A percentile compares a stretch with the other conserved stretches of the same genome.
These are phyloP conservation scores for Eupithecia insigniata DNA, from an alignment of 2,888 invertebrate species.

Conservation along the genomic window DNA sequence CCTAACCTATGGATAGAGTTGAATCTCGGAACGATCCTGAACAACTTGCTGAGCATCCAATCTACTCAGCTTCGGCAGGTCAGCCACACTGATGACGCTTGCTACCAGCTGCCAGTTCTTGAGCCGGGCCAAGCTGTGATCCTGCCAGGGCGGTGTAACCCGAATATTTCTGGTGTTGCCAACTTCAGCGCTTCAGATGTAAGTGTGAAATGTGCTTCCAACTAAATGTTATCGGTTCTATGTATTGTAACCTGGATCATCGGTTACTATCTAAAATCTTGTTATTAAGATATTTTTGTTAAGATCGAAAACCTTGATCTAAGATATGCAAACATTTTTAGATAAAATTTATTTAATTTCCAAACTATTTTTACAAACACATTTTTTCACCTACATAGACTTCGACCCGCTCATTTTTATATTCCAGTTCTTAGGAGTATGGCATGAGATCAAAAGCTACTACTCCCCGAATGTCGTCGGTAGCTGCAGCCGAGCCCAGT, in stretches of 20 bases:
- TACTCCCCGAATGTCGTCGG: conserved; percentile 59
- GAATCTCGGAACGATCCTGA: conserved; percentile 52
- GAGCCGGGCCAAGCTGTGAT: conserved; percentile 59
- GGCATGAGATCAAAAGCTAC: conserved; percentile 71
- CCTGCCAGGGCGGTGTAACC: conserved; percentile 66
- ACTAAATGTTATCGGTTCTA: neutral
- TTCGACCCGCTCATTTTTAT: neutral
- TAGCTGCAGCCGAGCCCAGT: conserved; percentile 63
- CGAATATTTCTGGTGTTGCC: conserved; percentile 55
- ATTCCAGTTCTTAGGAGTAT: conserved; percentile 67
- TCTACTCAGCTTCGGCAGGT: conserved; percentile 47
- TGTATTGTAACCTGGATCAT: neutral
- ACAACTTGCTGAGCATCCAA: conserved; percentile 48
- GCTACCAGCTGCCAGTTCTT: conserved; percentile 62
- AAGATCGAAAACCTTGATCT: too few species aligned
- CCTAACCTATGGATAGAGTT: conserved; percentile 47
- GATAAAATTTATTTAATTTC: too few species aligned
- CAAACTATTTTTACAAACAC: too few species aligned
- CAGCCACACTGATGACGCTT: conserved; percentile 59
- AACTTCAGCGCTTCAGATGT: conserved; percentile 61
- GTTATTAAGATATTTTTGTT: neutral
- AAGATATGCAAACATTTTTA: too few species aligned
- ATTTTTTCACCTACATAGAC: neutral
- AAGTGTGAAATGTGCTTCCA: conserved; percentile 41
- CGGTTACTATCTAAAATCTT: neutral